Evolutionary conservation across 2,797 vertebrate species (phyloP).

Genomic region (Meriones psammophilus): DNA sequence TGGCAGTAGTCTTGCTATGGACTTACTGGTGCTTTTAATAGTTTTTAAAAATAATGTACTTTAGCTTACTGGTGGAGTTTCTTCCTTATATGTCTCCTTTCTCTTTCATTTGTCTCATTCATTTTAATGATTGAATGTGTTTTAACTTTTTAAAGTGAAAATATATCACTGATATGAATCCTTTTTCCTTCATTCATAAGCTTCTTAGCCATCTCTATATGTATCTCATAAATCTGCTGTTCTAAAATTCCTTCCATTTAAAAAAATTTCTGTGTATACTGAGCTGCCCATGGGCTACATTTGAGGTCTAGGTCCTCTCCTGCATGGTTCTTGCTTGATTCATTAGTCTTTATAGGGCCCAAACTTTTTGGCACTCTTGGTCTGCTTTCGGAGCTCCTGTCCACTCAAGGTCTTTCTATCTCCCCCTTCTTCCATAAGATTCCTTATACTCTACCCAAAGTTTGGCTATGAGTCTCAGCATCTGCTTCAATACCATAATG

Average conservation of each 20-base stretch:
- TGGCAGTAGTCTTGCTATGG: neutral
- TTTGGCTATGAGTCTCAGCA: too few relatives aligned
- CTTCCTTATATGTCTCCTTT: neutral
- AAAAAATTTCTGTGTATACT: neutral
- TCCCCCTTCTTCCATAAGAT: too few relatives aligned
- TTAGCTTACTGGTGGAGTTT: neutral
- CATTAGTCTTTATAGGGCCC: too few relatives aligned
- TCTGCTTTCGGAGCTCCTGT: too few relatives aligned
- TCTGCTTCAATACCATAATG: too few relatives aligned
- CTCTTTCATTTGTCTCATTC: neutral
- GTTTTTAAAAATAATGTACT: neutral
- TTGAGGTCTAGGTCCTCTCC: too few relatives aligned
- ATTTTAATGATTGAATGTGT: neutral
- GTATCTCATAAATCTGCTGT: neutral
- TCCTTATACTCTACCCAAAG: too few relatives aligned
- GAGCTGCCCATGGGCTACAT: too few relatives aligned
- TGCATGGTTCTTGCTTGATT: too few relatives aligned
- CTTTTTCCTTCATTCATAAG: neutral
- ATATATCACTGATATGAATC: neutral
- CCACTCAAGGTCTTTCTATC: too few relatives aligned
- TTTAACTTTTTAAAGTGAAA: neutral
- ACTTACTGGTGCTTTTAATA: constrained; percentile 21
- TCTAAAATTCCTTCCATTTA: neutral
- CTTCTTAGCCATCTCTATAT: neutral
- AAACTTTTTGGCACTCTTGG: too few relatives aligned